A percentile compares a stretch with the other conserved stretches of the same genome.
Evolutionary conservation across 2,113 vertebrate genomes (phyloP).

Genomic region (Cromileptes altivelis): DNA sequence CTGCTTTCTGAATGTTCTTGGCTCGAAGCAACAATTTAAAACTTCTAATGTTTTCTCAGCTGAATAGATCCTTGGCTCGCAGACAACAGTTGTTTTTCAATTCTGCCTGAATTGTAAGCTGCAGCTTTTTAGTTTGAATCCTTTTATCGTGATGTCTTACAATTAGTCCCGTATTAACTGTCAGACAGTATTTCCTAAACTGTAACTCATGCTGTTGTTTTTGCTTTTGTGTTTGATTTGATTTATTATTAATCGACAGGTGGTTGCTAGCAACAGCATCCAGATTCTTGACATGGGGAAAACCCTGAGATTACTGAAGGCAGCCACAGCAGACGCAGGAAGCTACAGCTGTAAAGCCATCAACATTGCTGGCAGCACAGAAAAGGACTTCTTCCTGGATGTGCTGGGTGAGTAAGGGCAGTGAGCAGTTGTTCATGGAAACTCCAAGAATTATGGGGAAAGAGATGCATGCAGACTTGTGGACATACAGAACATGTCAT

Average conservation of each 20-base stretch:
- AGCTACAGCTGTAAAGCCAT: constrained; percentile 92
- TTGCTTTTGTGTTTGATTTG: constrained; percentile 18
- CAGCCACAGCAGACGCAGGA: constrained; percentile 85
- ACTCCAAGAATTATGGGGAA: constrained; percentile 1
- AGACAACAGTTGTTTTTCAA: neutral
- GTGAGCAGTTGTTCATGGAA: neutral
- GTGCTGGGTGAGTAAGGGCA: constrained; percentile 89
- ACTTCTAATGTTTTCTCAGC: constrained; percentile 2
- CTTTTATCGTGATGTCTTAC: neutral
- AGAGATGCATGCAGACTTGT: neutral
- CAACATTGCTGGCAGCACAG: constrained; percentile 92
- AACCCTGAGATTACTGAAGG: constrained; percentile 89
- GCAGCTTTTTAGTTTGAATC: neutral
- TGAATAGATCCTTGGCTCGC: constrained; percentile 4
- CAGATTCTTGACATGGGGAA: constrained; percentile 90
- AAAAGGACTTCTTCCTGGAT: constrained; percentile 91
- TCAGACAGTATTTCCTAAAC: constrained; percentile 21
- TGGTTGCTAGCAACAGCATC: constrained; percentile 84
- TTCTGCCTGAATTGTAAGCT: neutral
- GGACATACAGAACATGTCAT: neutral
- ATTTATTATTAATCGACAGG: constrained; percentile 78
- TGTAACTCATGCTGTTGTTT: constrained; percentile 6
- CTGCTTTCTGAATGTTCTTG: constrained; percentile 18
- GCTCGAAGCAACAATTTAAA: constrained; percentile 10
- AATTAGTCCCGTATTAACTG: constrained; percentile 1